These are phyloP conservation scores for Euproctis similis DNA, from an alignment of 2,888 invertebrate species.

Conservation along the genomic window DNA sequence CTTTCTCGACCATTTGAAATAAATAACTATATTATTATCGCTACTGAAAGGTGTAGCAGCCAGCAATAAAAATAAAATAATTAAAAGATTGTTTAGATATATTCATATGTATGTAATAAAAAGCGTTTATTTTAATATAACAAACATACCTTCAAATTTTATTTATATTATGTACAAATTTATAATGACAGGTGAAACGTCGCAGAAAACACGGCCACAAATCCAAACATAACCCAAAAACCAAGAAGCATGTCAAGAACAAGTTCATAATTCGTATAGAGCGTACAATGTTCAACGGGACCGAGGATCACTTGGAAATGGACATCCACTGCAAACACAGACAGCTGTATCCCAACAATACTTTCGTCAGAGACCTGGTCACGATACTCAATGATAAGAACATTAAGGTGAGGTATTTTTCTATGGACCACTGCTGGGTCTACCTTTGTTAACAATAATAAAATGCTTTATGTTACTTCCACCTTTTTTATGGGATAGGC, in stretches of 20 bases:
- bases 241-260: constrained; percentile 38
- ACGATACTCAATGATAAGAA: constrained; percentile 52
- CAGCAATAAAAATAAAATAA: too few species aligned
- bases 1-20: too few species aligned
- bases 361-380: constrained; percentile 58
- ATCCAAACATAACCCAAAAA: constrained; percentile 10
- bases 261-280: constrained; percentile 54
- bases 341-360: constrained; percentile 50
- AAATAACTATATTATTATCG: too few species aligned
- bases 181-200: constrained; percentile 6
- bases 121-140: too few species aligned
- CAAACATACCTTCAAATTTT: too few species aligned
- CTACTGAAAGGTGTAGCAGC: too few species aligned
- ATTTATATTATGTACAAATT: too few species aligned
- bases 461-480: not conserved
- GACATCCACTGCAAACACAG: constrained; percentile 51
- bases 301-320: constrained; percentile 52
- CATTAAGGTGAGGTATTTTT: constrained; percentile 44
- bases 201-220: constrained; percentile 25
- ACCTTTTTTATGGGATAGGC: too few species aligned
- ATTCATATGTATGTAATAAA: too few species aligned
- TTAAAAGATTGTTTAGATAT: too few species aligned
- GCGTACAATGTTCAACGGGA: constrained; percentile 30
- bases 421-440: not conserved
- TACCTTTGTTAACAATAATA: not conserved